phyloP scores from a whole-genome alignment of 2,797 vertebrate species.

The Platyrinchus mystaceus region DNA sequence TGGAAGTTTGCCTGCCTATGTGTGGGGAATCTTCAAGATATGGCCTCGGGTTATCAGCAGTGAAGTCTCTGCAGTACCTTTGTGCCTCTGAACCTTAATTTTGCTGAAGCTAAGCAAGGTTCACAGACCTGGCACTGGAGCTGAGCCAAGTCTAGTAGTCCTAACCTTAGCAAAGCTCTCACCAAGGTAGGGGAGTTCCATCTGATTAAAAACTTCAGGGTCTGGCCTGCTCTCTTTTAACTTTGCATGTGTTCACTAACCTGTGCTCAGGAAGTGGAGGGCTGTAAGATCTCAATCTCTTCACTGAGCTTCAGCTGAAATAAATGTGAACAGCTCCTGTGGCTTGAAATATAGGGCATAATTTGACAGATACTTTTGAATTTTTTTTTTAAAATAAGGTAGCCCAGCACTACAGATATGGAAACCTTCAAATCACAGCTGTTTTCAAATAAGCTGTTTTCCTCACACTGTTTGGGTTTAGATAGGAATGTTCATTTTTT shows the following conservation, averaged over 20 bases:
- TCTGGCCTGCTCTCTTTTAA: constrained; percentile 5
- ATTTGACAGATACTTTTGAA: background rate
- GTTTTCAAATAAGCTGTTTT: background rate
- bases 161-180: background rate
- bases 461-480: background rate
- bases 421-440: background rate
- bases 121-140: background rate
- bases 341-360: background rate
- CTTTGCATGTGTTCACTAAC: background rate
- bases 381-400: background rate
- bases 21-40: background rate
- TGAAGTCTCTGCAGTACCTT: background rate
- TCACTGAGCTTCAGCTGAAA: background rate
- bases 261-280: background rate
- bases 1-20: background rate
- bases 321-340: background rate
- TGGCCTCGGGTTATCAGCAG: background rate
- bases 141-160: background rate
- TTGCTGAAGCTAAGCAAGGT: constrained; percentile 15
- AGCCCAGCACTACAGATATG: background rate
- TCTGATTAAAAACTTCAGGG: background rate
- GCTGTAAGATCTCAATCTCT: background rate
- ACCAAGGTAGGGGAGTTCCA: background rate
- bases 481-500: background rate
- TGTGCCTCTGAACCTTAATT: constrained; percentile 29